phyloP scores from a whole-genome alignment of 2,113 vertebrate species.

The Fregata magnificens region DNA sequence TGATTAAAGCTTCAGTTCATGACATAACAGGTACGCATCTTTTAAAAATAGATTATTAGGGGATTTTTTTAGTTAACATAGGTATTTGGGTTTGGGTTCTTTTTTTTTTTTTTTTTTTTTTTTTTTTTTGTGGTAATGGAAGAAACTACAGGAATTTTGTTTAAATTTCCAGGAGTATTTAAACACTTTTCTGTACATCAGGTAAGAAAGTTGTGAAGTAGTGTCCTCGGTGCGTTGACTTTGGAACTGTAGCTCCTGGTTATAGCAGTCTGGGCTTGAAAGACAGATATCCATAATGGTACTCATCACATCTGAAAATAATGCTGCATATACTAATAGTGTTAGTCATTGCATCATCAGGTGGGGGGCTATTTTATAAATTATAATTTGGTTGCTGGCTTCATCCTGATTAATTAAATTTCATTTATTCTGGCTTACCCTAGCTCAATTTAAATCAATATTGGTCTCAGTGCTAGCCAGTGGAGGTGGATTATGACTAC shows the following conservation, averaged over 20 bases:
- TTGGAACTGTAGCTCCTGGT: not conserved
- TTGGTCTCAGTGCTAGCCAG: not conserved
- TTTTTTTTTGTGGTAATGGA: not conserved
- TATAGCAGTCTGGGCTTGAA: not conserved
- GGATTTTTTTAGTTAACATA: not conserved
- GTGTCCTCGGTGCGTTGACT: accelerated
- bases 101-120: too few relatives aligned
- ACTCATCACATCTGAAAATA: not conserved
- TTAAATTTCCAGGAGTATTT: not conserved
- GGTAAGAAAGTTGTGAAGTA: not conserved
- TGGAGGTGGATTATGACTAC: not conserved
- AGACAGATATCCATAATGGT: not conserved
- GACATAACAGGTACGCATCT: not conserved
- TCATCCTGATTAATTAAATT: not conserved
- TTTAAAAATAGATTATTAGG: not conserved
- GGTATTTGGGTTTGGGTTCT: not conserved
- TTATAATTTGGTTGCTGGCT: not conserved
- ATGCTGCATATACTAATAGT: not conserved
- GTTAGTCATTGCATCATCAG: not conserved
- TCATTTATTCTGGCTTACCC: not conserved
- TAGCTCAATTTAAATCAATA: not conserved
- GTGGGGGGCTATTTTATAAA: not conserved
- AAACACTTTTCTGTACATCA: not conserved
- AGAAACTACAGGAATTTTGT: not conserved
- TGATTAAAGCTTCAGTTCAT: not conserved